Evolutionary conservation across 1,140 invertebrate species (phyloP).

Genomic region (Cydia splendana): DNA sequence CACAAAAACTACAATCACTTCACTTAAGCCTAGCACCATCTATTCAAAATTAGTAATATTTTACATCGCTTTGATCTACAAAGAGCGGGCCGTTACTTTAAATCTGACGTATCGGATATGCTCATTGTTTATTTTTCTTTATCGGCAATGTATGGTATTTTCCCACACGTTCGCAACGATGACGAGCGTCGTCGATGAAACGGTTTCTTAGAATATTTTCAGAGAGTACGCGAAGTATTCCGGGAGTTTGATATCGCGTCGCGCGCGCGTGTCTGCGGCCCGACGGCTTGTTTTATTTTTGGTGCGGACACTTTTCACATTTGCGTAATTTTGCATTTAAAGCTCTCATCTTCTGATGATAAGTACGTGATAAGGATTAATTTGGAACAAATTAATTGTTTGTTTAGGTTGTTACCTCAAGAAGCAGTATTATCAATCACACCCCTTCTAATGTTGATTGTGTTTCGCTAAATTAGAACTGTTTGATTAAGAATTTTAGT

Average conservation of each 20-base stretch:
- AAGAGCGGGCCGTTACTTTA: conserved; percentile 12
- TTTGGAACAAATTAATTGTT: background rate
- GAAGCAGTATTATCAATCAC: background rate
- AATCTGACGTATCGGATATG: conserved; percentile 25
- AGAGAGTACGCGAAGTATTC: conserved; percentile 60
- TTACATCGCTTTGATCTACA: conserved; percentile 24
- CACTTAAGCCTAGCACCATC: conserved; percentile 25
- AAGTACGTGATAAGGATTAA: conserved; percentile 42
- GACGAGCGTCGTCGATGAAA: conserved; percentile 41
- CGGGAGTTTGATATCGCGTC: conserved; percentile 51
- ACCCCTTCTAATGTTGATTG: background rate
- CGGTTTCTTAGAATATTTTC: conserved; percentile 60
- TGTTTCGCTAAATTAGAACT: background rate
- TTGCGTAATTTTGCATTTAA: conserved; percentile 65
- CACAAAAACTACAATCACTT: conserved; percentile 39
- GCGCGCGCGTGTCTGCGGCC: conserved; percentile 51
- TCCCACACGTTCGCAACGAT: conserved; percentile 41
- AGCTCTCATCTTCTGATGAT: conserved; percentile 49
- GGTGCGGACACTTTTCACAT: conserved; percentile 57
- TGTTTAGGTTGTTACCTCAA: background rate
- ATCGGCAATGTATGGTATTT: conserved; percentile 42
- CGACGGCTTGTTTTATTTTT: conserved; percentile 71
- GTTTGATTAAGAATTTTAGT: background rate
- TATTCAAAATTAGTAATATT: conserved; percentile 17
- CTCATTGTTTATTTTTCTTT: conserved; percentile 38